Evolutionary conservation across 1,140 invertebrate genomes (phyloP).

Genomic region (Rhyzopertha dominica): DNA sequence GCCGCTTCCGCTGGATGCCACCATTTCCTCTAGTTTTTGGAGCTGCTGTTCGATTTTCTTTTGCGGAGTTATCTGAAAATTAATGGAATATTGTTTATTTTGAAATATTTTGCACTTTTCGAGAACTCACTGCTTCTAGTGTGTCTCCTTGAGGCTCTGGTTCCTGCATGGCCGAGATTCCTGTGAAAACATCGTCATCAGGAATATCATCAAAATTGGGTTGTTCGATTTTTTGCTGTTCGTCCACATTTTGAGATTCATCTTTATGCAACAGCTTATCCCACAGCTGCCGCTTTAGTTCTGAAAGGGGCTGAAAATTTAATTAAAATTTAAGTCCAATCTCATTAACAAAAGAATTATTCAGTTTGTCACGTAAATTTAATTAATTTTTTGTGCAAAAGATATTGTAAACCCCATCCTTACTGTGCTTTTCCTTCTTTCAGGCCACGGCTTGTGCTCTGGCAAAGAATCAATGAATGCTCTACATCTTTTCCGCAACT

Average conservation of each 20-base stretch:
- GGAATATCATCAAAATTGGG: conserved; percentile 12
- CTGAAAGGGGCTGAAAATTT: conserved; percentile 50
- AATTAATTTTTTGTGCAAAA: neutral
- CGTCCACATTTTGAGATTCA: neutral
- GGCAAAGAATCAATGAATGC: conserved; percentile 49
- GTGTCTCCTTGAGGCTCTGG: neutral
- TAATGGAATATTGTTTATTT: conserved; percentile 3
- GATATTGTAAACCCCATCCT: conserved; percentile 22
- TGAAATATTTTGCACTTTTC: neutral
- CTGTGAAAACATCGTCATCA: conserved; percentile 1
- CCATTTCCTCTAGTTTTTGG: conserved; percentile 33
- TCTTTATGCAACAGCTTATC: conserved; percentile 31
- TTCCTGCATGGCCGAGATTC: neutral
- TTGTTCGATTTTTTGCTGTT: conserved; percentile 6
- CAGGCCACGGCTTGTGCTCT: too few relatives aligned
- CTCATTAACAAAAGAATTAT: conserved; percentile 7
- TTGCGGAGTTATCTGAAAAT: conserved; percentile 10
- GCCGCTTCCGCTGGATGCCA: conserved; percentile 23
- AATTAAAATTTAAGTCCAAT: conserved; percentile 13
- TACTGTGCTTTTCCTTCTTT: conserved; percentile 49
- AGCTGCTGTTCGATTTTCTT: conserved; percentile 25
- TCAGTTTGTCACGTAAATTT: neutral
- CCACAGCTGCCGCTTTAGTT: conserved; percentile 48
- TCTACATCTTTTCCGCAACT: conserved; percentile 49
- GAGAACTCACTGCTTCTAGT: neutral